phyloP scores from a whole-genome alignment of 2,113 vertebrate genomes.

The Melanocharis versteri region DNA sequence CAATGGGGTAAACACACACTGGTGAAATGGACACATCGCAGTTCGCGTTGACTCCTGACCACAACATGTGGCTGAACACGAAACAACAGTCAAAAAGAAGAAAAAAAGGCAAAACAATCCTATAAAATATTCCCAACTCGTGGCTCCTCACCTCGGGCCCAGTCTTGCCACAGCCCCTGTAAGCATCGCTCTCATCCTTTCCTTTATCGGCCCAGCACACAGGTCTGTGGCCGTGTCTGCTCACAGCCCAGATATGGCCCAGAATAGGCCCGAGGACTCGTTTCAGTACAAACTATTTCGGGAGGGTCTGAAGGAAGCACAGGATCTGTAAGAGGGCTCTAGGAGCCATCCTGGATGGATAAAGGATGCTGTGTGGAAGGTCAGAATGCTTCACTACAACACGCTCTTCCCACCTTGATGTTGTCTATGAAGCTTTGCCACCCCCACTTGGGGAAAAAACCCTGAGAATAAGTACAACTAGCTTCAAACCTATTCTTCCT shows the following conservation, averaged over 20 bases:
- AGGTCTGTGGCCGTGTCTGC: not conserved
- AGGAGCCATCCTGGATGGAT: not conserved
- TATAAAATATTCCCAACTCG: fast-evolving
- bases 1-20: not conserved
- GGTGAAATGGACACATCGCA: not conserved
- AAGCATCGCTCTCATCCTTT: fast-evolving
- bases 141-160: not conserved
- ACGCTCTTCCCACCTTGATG: not conserved
- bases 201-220: not conserved
- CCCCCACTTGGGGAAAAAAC: fast-evolving
- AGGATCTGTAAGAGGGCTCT: fast-evolving
- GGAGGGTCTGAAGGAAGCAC: not conserved
- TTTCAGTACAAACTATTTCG: not conserved
- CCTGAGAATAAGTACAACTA: not conserved
- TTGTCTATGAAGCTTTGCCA: not conserved
- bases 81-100: not conserved
- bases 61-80: not conserved
- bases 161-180: not conserved
- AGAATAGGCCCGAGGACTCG: fast-evolving
- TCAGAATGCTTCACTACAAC: not conserved
- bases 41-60: not conserved
- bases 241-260: not conserved
- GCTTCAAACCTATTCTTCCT: not conserved
- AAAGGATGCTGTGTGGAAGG: too few species aligned
- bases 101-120: not conserved